Conservation (phyloP, 2,113 vertebrate species). For the Rhea pennata region DNA sequence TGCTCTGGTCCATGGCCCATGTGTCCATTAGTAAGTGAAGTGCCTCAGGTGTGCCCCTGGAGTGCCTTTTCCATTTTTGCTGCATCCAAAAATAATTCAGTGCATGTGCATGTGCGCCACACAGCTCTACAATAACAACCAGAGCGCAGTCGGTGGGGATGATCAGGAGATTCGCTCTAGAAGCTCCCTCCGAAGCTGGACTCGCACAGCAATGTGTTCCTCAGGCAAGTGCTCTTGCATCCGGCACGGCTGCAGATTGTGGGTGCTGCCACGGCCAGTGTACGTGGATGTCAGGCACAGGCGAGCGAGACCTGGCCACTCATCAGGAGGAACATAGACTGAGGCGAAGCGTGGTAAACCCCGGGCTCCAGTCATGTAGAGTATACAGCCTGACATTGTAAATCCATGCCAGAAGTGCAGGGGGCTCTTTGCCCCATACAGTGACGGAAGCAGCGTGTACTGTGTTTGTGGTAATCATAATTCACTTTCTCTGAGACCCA, state of each 20-base stretch:
- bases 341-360: neutral
- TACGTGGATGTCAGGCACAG: accelerated
- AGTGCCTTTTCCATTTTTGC: neutral
- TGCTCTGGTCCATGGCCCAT: too few species aligned
- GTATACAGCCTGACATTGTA: neutral
- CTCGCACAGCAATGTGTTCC: neutral
- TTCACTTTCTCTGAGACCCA: neutral
- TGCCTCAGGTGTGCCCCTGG: neutral
- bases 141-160: neutral
- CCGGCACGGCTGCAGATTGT: neutral
- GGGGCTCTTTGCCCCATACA: neutral
- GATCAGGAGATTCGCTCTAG: neutral
- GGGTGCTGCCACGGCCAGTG: neutral
- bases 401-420: neutral
- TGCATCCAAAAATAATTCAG: neutral
- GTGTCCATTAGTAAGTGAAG: neutral
- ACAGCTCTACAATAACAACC: accelerated
- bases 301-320: accelerated
- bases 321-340: accelerated
- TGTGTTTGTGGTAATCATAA: neutral
- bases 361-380: neutral
- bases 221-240: accelerated
- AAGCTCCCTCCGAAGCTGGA: neutral
- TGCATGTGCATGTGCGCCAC: neutral
- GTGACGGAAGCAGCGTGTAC: neutral